phyloP scores from a whole-genome alignment of 2,888 invertebrate genomes.

The Rotaria magnacalcarata region DNA sequence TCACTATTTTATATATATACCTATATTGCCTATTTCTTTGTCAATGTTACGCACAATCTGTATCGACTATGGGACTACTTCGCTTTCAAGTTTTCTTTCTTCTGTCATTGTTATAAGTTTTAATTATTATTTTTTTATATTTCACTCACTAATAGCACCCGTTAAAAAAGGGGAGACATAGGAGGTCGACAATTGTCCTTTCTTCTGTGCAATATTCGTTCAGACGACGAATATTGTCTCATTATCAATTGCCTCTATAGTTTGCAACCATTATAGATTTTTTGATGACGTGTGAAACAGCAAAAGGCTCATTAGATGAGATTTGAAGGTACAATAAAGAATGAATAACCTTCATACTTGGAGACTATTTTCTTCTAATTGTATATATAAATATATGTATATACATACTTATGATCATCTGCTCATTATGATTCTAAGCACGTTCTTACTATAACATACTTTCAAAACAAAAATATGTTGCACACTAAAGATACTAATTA shows the following conservation, averaged over 20 bases:
- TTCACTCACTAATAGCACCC: conserved; percentile 13
- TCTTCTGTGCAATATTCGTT: not conserved
- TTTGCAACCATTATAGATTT: conserved; percentile 17
- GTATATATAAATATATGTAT: not conserved
- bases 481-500: too few species aligned
- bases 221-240: not conserved
- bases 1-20: not conserved
- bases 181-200: conserved; percentile 14
- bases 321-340: not conserved
- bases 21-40: not conserved
- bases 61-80: not conserved
- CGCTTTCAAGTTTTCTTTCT: not conserved
- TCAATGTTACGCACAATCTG: conserved; percentile 17
- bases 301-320: not conserved
- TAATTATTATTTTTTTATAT: conserved; percentile 26
- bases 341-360: not conserved
- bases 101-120: not conserved
- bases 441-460: not conserved
- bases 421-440: not conserved
- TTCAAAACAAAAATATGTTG: not conserved
- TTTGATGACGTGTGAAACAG: conserved; percentile 17
- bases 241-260: conserved; percentile 12
- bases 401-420: not conserved
- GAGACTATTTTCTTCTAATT: not conserved
- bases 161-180: not conserved